A percentile compares a stretch with the other conserved stretches of the same genome.
These are phyloP conservation scores for mouse (Mus musculus) DNA, from an alignment of 2,113 vertebrate species.

Conservation along the genomic window GRCm39 chr10:78543001-78543500, in stretches of 20 bases:
- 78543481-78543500: background rate
- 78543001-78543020: background rate
- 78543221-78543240: background rate
- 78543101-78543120: background rate
- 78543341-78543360: background rate
- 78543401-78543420: background rate
- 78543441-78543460: background rate
- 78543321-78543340: background rate
- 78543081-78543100: background rate
- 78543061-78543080: too few relatives aligned
- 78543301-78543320: background rate
- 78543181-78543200: background rate
- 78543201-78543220: background rate
- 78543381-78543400: background rate
- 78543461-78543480: background rate
- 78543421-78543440: background rate
- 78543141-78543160: background rate
- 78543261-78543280: background rate
- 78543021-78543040: background rate
- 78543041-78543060: background rate
- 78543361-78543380: background rate
- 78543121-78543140: background rate
- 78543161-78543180: background rate
- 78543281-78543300: too few relatives aligned
- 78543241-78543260: background rate